phyloP scores from a whole-genome alignment of 2,888 invertebrate genomes.

The Lasius fuliginosus region DNA sequence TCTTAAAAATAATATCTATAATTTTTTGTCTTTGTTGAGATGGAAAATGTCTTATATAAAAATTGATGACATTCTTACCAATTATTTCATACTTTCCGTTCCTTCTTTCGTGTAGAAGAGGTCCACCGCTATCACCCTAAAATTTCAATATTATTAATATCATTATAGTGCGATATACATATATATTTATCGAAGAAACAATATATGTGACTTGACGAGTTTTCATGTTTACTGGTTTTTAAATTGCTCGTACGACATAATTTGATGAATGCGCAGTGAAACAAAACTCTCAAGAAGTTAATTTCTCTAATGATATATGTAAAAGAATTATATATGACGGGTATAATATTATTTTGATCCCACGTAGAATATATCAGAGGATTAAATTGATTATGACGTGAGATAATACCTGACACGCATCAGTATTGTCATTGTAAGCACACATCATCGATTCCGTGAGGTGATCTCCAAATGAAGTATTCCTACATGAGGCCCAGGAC shows the following conservation, averaged over 20 bases:
- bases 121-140: conserved; percentile 91
- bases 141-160: conserved; percentile 4
- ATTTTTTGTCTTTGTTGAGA: not conserved
- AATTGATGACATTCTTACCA: conserved; percentile 86
- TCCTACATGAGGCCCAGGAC: conserved; percentile 85
- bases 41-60: not conserved
- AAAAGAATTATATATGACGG: not conserved
- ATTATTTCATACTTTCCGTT: conserved; percentile 88
- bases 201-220: not conserved
- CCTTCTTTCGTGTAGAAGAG: conserved; percentile 87
- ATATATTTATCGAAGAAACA: not conserved
- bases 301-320: not conserved
- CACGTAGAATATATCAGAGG: not conserved
- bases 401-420: conserved; percentile 89
- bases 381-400: not conserved
- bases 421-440: conserved; percentile 88
- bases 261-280: not conserved
- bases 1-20: not conserved
- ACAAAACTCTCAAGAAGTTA: not conserved
- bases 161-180: not conserved
- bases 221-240: conserved; percentile 21
- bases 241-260: not conserved
- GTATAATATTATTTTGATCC: conserved; percentile 3
- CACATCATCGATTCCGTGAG: conserved; percentile 89
- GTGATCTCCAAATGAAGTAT: conserved; percentile 81